Percentiles rank a stretch among this genome's conserved stretches.
Evolutionary conservation across 1,140 invertebrate species (phyloP).

Genomic region (Bilobella aurantiaca): DNA sequence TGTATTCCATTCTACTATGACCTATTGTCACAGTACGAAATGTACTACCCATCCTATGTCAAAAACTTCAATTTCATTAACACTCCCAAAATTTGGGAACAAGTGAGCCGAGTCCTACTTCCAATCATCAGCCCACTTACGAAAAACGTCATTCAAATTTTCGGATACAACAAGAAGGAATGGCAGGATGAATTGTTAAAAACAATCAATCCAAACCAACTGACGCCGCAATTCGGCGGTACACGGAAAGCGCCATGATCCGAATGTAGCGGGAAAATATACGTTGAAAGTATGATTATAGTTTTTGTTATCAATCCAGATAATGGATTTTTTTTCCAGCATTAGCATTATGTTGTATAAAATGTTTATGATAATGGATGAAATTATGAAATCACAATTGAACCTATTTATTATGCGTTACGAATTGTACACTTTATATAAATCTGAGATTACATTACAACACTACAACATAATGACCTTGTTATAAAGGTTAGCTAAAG

Average conservation of each 20-base stretch:
- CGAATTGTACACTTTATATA: too few relatives aligned
- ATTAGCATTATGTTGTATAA: too few relatives aligned
- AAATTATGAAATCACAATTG: too few relatives aligned
- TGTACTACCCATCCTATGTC: background rate
- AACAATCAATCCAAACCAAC: background rate
- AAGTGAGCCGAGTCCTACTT: background rate
- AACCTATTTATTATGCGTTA: too few relatives aligned
- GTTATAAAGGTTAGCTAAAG: too few relatives aligned
- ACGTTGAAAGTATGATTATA: too few relatives aligned
- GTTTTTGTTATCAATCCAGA: too few relatives aligned
- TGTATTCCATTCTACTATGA: constrained; percentile 1
- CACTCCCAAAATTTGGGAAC: background rate
- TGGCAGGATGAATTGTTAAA: background rate
- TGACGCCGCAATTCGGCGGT: background rate
- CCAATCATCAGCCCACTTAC: background rate
- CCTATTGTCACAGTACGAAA: background rate
- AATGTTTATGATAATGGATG: too few relatives aligned
- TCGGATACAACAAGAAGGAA: constrained; percentile 1
- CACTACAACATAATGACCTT: too few relatives aligned
- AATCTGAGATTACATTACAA: too few relatives aligned
- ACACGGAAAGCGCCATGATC: background rate
- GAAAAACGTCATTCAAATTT: background rate
- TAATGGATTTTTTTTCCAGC: too few relatives aligned
- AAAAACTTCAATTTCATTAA: constrained; percentile 1
- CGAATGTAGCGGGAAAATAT: background rate